phyloP scores from a whole-genome alignment of 2,113 vertebrate species.

The Peromyscus leucopus region DNA sequence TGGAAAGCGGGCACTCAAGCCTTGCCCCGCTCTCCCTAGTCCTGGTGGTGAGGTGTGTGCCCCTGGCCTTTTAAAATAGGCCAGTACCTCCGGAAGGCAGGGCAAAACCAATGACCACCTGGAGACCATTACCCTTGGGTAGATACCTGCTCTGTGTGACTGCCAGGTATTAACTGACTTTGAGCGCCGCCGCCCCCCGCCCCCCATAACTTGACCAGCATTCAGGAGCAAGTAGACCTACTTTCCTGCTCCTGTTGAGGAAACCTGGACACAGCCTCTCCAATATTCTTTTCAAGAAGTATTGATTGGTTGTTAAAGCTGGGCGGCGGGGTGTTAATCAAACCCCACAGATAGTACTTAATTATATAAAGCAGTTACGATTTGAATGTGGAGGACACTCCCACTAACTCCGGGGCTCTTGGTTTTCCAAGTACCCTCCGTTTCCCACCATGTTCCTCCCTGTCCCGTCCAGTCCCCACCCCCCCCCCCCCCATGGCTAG shows the following conservation, averaged over 20 bases:
- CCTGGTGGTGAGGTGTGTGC: neutral
- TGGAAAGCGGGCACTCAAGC: neutral
- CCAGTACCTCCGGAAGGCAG: conserved; percentile 46
- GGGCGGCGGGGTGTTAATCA: neutral
- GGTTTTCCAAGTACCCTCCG: neutral
- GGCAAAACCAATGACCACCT: neutral
- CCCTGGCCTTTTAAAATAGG: neutral
- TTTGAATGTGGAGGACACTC: neutral
- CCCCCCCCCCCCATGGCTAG: neutral
- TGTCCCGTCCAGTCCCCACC: neutral
- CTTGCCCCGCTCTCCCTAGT: neutral
- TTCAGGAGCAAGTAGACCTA: neutral
- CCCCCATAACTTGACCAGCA: neutral
- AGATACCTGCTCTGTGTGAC: neutral
- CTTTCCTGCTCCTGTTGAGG: neutral
- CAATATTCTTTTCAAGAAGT: neutral
- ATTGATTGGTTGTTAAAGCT: neutral
- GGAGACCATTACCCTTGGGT: neutral
- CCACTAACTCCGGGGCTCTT: neutral
- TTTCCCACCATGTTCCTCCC: neutral
- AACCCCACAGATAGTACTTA: neutral
- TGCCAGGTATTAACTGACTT: conserved; percentile 23
- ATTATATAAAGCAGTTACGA: neutral
- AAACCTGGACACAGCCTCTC: neutral
- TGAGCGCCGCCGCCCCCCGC: neutral